These are phyloP conservation scores for Clunio marinus DNA, from an alignment of 2,888 invertebrate species.

Conservation along the genomic window DNA sequence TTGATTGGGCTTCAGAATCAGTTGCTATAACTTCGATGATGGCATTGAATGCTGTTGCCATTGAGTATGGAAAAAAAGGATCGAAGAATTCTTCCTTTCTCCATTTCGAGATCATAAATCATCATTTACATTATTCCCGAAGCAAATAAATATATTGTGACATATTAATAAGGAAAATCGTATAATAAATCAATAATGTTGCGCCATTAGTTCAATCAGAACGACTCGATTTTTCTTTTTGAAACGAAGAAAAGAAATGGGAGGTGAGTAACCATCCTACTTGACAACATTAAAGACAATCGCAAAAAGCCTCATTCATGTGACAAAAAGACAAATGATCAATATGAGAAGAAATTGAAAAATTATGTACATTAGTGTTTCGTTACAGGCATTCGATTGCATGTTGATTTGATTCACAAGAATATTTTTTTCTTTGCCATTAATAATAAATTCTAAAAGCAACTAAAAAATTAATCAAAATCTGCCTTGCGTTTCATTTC, in stretches of 20 bases:
- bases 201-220: slow-evolving; percentile 30
- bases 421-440: no score
- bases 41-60: not conserved
- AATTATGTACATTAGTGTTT: slow-evolving; percentile 37
- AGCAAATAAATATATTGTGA: slow-evolving; percentile 37
- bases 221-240: slow-evolving; percentile 13
- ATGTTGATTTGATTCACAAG: not conserved
- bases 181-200: slow-evolving; percentile 38
- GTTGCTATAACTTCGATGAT: not conserved
- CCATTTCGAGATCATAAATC: slow-evolving; percentile 35
- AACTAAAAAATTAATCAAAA: no score
- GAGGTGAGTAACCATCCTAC: no score
- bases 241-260: not conserved
- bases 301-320: slow-evolving; percentile 4
- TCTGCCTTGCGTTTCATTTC: no score
- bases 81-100: not conserved
- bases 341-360: slow-evolving; percentile 30
- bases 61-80: slow-evolving; percentile 18
- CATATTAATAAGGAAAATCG: slow-evolving; percentile 35
- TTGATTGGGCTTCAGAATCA: slow-evolving; percentile 24
- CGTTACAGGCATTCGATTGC: no score
- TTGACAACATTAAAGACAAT: slow-evolving; percentile 2
- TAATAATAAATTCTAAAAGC: no score
- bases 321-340: slow-evolving; percentile 30
- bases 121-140: slow-evolving; percentile 32